Conservation (phyloP, 2,797 vertebrate genomes). For the Sebastiscus tertius region DNA sequence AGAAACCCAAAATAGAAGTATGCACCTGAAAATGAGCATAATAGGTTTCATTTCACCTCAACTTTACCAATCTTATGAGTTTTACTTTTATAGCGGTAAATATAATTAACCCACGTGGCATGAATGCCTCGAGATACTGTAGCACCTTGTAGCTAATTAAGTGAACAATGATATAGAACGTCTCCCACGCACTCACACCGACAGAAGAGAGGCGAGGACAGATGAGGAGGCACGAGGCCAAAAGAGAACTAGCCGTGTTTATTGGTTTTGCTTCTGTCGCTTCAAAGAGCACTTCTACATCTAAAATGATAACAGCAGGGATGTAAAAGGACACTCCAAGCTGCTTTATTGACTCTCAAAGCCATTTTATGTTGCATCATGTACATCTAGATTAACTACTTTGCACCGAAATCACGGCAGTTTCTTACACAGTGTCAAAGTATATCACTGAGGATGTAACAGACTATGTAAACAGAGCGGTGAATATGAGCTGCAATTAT, state of each 20-base stretch:
- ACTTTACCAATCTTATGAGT: background rate
- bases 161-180: background rate
- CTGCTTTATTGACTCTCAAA: conserved; percentile 27
- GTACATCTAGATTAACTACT: background rate
- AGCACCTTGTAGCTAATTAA: background rate
- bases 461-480: background rate
- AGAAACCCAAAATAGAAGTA: background rate
- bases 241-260: background rate
- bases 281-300: conserved; percentile 8
- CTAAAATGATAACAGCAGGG: background rate
- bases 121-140: background rate
- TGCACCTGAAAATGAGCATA: background rate
- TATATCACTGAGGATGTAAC: background rate
- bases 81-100: background rate
- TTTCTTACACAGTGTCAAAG: background rate
- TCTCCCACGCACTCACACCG: background rate
- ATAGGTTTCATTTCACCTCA: background rate
- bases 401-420: background rate
- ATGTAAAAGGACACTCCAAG: conserved; percentile 10
- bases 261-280: background rate
- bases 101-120: background rate
- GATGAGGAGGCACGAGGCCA: background rate
- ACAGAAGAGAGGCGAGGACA: background rate
- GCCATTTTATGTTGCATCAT: background rate
- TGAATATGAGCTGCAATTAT: conserved; percentile 1